These are phyloP conservation scores for Dryoscopus gambensis DNA, from an alignment of 2,113 vertebrate species.

Conservation along the genomic window DNA sequence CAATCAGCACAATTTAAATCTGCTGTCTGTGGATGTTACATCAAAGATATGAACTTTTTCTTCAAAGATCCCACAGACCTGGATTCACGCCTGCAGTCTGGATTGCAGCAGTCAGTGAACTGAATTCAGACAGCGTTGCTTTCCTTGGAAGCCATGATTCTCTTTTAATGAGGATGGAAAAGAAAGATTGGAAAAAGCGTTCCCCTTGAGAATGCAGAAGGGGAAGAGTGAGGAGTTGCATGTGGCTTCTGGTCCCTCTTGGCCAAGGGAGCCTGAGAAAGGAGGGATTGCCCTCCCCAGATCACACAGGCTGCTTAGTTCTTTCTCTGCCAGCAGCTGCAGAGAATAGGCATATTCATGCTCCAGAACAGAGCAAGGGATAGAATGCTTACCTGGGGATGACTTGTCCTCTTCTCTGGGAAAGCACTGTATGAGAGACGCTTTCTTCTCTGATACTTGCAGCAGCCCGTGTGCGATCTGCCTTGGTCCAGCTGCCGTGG, in stretches of 20 bases:
- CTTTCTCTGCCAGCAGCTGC: background rate
- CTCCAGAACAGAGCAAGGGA: background rate
- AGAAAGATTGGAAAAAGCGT: background rate
- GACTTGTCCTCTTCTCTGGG: background rate
- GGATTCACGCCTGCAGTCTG: background rate
- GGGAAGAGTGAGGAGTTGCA: background rate
- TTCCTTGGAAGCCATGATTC: background rate
- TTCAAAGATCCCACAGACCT: background rate
- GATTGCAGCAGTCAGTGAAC: background rate
- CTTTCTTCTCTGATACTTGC: background rate
- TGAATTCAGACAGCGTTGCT: background rate
- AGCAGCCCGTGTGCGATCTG: rapidly evolving
- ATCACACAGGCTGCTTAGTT: background rate
- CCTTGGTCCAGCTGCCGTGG: background rate
- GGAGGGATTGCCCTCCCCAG: background rate
- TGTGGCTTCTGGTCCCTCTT: background rate
- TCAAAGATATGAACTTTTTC: background rate
- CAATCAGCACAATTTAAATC: background rate
- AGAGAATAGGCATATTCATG: background rate
- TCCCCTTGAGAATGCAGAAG: background rate
- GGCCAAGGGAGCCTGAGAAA: background rate
- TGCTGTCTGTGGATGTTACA: background rate
- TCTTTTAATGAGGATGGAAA: background rate
- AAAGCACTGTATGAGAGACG: background rate
- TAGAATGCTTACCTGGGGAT: background rate